Evolutionary conservation across 92 coral and sea anemone genomes (phyloP), one percentile per base, ranked within the genome.

Genomic region (Porites divaricata): DNA sequence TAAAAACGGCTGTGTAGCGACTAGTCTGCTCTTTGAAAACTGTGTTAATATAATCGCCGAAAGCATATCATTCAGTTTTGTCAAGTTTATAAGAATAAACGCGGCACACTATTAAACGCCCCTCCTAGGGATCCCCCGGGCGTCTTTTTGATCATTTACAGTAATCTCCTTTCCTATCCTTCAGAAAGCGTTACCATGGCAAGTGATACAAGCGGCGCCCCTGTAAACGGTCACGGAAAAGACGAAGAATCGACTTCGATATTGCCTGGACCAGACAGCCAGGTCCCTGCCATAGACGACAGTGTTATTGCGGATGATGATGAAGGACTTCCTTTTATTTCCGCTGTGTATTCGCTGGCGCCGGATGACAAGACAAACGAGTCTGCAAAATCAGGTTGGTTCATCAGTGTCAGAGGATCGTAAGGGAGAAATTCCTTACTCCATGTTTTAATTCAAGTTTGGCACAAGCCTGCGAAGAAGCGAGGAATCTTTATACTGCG

Each of bases 301-400:
- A 89, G 89, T 35, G 76, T 83, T 15, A 87, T 94, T 25, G 93
- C 82, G 21, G 98, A 92, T n/a, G 90, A 87, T 22, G 91, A 92
- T 20, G 88, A 81, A 6, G 92, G 95, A 11, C 68, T 89, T n/a
- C 95, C 93, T 6, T 85, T 91, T 10, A 94, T 94, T 20, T 88
- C 95, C 14, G 93, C 98, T 2, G 98, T 94, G 21, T 94, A 80
- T 74, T 94, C 98, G 24, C 88, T 94, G 57, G 98, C 98, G 49
- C 21, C 84, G 41, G 20, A 75, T 35, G 83, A 48, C 57, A 64
- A 78, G 25, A n/a, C 80, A 11, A 68, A 80, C 13, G 68, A 35
- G 6, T 17, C 85, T 28, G 1, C 57, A 1, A 12, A 21, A 24
- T 4, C 61, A 4, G 76, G 85, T 10, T 4, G 12, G 77, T 73